These are phyloP conservation scores for Rhingia rostrata DNA, from an alignment of 2,888 invertebrate species.

Conservation along the genomic window DNA sequence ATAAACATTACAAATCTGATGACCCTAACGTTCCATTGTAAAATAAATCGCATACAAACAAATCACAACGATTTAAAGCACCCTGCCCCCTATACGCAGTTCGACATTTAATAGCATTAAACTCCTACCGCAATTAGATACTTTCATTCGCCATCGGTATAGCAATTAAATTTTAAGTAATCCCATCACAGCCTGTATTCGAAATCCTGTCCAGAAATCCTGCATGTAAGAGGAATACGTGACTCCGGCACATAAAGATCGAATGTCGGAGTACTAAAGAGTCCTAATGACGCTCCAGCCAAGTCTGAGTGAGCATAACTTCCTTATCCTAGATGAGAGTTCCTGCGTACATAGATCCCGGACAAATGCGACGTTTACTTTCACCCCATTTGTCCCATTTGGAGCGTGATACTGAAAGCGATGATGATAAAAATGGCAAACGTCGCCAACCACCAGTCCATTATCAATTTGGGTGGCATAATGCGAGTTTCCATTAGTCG, in stretches of 20 bases:
- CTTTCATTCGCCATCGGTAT: constrained; percentile 21
- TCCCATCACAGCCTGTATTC: constrained; percentile 34
- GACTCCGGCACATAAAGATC: constrained; percentile 57
- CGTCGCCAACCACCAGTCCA: background rate
- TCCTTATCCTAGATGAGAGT: constrained; percentile 22
- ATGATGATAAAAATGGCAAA: constrained; percentile 29
- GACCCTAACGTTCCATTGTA: background rate
- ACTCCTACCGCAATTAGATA: constrained; percentile 47
- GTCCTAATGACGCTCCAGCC: constrained; percentile 56
- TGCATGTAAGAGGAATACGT: constrained; percentile 37
- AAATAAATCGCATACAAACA: background rate
- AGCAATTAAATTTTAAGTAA: constrained; percentile 49
- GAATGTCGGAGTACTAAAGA: constrained; percentile 42
- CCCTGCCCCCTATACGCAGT: background rate
- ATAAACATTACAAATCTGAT: too few species aligned
- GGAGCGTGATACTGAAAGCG: constrained; percentile 25
- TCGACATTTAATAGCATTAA: constrained; percentile 10
- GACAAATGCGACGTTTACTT: constrained; percentile 18
- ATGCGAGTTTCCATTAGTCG: constrained; percentile 36
- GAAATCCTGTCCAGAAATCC: constrained; percentile 10
- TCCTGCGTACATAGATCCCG: background rate
- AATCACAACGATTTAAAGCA: too few species aligned
- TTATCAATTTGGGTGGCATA: constrained; percentile 26
- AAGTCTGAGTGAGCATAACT: constrained; percentile 25
- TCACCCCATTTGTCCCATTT: constrained; percentile 44